Percentiles rank a stretch among this genome's conserved stretches.
phyloP scores from a whole-genome alignment of 2,113 vertebrate genomes.

The Propithecus coquereli region DNA sequence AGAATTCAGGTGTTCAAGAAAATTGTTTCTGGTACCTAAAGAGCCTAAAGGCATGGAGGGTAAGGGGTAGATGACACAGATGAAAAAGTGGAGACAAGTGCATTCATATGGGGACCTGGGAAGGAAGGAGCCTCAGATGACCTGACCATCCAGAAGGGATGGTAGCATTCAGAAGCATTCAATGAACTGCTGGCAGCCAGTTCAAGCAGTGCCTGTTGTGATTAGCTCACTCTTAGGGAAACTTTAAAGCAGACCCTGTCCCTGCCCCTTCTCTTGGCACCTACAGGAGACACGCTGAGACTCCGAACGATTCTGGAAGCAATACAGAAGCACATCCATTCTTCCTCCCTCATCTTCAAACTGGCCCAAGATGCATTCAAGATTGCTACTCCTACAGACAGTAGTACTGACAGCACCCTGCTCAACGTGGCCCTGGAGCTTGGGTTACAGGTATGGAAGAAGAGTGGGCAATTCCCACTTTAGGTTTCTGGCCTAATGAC shows the following conservation, averaged over 20 bases:
- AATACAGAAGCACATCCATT: conserved; percentile 99
- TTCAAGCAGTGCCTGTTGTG: neutral
- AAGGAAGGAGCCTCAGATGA: neutral
- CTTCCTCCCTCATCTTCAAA: conserved; percentile 98
- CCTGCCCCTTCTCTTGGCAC: neutral
- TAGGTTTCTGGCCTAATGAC: neutral
- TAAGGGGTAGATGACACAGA: neutral
- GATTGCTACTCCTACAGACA: conserved; percentile 96
- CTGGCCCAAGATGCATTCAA: conserved; percentile 99
- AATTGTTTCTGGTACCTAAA: conserved; percentile 24
- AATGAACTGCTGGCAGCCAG: neutral
- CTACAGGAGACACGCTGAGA: conserved; percentile 93
- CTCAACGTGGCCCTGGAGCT: conserved; percentile 97
- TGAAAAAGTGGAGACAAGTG: conserved; percentile 17
- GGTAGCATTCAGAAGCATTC: neutral
- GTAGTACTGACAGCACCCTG: conserved; percentile 93
- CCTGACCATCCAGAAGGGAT: neutral
- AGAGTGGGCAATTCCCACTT: neutral
- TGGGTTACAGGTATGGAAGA: conserved; percentile 92
- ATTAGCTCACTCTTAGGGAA: neutral
- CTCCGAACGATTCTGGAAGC: conserved; percentile 95
- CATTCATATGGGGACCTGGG: neutral
- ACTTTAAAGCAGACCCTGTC: conserved; percentile 31
- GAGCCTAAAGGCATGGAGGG: neutral
- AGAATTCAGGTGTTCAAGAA: conserved; percentile 8